Evolutionary conservation across 2,113 vertebrate genomes (phyloP).

Genomic region (Stigmatopora argus): DNA sequence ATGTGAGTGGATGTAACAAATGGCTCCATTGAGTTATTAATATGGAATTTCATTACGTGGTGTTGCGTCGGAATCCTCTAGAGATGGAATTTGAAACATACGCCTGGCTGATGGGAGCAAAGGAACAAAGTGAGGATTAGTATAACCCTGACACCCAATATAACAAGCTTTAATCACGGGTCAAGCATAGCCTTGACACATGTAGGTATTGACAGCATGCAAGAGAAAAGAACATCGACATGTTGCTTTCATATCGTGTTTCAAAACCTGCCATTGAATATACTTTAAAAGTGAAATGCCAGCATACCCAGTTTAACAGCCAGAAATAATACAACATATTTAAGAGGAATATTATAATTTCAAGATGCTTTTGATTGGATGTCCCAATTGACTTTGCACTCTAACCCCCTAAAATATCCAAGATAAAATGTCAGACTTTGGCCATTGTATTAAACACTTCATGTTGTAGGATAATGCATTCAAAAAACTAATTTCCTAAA

Average conservation of each 20-base stretch:
- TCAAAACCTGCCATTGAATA: not conserved
- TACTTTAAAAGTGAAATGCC: not conserved
- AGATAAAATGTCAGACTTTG: not conserved
- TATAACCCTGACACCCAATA: conserved; percentile 1
- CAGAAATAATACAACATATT: not conserved
- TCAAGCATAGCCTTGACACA: not conserved
- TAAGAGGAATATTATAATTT: not conserved
- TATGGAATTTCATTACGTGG: not conserved
- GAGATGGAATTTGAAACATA: conserved; percentile 3
- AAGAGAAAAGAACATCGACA: not conserved
- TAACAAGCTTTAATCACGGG: conserved; percentile 7
- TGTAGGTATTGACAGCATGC: not conserved
- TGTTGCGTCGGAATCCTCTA: not conserved
- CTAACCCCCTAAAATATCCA: not conserved
- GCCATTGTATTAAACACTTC: not conserved
- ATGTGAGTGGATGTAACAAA: not conserved
- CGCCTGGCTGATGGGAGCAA: not conserved
- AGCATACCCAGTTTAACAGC: not conserved
- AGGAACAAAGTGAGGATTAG: conserved; percentile 10
- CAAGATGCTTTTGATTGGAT: not conserved
- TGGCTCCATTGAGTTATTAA: conserved; percentile 3
- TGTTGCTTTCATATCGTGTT: not conserved
- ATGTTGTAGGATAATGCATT: not conserved
- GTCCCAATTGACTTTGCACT: not conserved
- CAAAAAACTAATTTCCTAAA: not conserved